These are phyloP conservation scores for Garrulus glandarius DNA, from an alignment of 2,797 vertebrate genomes.

Conservation along the genomic window DNA sequence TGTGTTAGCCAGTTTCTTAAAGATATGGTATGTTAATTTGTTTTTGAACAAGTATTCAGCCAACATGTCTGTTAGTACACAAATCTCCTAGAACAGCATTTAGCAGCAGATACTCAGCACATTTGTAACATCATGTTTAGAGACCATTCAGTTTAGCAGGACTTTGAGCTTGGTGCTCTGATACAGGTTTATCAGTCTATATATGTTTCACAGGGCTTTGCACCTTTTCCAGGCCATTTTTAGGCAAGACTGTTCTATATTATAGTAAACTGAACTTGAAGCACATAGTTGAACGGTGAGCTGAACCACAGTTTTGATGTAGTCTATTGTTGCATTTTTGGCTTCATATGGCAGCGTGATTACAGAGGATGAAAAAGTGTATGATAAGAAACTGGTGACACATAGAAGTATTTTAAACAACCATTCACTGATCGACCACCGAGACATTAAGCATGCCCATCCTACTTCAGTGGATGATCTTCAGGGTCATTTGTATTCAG, in stretches of 20 bases:
- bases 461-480: not conserved
- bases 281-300: not conserved
- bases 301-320: not conserved
- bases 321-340: not conserved
- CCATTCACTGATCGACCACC: not conserved
- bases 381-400: not conserved
- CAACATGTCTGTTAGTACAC: not conserved
- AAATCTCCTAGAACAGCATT: not conserved
- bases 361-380: not conserved
- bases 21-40: slow-evolving; percentile 40
- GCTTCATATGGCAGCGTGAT: not conserved
- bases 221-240: not conserved
- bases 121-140: not conserved
- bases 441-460: not conserved
- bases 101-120: not conserved
- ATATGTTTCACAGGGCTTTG: not conserved
- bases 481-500: not conserved
- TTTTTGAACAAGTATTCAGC: not conserved
- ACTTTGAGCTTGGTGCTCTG: not conserved
- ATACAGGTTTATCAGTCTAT: not conserved
- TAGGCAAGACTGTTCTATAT: not conserved
- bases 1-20: slow-evolving; percentile 17
- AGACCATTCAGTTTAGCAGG: not conserved
- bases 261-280: not conserved
- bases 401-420: not conserved